phyloP scores from a whole-genome alignment of 2,888 invertebrate species.

The Acleris laterana region DNA sequence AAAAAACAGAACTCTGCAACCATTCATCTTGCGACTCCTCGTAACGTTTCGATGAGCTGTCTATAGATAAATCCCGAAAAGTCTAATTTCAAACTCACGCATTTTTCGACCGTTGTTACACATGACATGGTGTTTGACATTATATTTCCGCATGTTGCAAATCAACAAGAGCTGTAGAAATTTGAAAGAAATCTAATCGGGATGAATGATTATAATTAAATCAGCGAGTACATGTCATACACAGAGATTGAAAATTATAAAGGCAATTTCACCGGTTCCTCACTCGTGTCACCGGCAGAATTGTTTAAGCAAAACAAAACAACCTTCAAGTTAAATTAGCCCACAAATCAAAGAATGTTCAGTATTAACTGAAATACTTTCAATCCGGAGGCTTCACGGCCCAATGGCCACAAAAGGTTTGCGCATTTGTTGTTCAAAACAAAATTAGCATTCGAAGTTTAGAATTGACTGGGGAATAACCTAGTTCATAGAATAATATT shows the following conservation, averaged over 20 bases:
- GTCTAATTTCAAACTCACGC: no score
- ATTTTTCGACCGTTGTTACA: no score
- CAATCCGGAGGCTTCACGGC: constrained; percentile 19
- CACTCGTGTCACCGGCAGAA: constrained; percentile 46
- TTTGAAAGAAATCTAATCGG: constrained; percentile 8
- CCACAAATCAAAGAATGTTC: constrained; percentile 47
- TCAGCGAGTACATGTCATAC: constrained; percentile 21
- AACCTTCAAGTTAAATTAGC: constrained; percentile 49
- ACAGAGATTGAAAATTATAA: constrained; percentile 30
- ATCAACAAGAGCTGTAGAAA: not conserved
- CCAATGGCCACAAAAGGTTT: constrained; percentile 17
- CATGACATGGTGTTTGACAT: no score
- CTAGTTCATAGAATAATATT: no score
- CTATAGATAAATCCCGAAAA: no score
- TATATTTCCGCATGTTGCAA: not conserved
- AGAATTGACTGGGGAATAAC: not conserved
- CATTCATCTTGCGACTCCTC: no score
- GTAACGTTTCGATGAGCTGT: no score
- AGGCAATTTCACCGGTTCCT: constrained; percentile 24
- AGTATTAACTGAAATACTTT: constrained; percentile 25
- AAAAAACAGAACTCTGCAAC: no score
- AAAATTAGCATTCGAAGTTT: constrained; percentile 4
- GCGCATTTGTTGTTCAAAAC: constrained; percentile 16
- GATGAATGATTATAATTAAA: constrained; percentile 13
- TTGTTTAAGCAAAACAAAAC: constrained; percentile 47